Evolutionary conservation across 2,888 invertebrate species (phyloP).

Genomic region (Nemapogon koenigi): DNA sequence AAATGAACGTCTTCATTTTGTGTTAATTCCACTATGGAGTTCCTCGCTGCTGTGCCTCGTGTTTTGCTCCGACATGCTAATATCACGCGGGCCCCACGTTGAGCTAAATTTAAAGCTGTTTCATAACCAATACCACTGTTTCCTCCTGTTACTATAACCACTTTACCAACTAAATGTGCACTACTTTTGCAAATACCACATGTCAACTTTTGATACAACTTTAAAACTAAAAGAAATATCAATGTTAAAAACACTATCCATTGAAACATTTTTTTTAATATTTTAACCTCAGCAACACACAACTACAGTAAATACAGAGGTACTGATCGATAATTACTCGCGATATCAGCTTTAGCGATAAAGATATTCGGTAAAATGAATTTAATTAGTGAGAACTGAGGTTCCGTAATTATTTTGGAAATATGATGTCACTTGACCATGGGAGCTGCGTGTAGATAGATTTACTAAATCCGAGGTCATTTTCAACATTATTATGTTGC

Average conservation of each 20-base stretch:
- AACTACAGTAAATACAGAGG: no score
- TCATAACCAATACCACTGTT: conserved; percentile 61
- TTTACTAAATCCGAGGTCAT: no score
- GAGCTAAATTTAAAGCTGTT: conserved; percentile 56
- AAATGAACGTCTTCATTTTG: conserved; percentile 40
- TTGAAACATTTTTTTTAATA: conserved; percentile 15
- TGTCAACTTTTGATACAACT: conserved; percentile 47
- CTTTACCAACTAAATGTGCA: conserved; percentile 54
- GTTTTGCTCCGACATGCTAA: conserved; percentile 53
- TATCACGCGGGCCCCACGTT: conserved; percentile 55
- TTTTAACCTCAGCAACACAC: no score
- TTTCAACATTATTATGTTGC: no score
- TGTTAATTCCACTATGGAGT: conserved; percentile 39
- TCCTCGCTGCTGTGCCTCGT: conserved; percentile 38
- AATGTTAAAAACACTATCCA: conserved; percentile 21
- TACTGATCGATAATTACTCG: no score
- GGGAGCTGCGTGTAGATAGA: no score
- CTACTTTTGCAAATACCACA: conserved; percentile 44
- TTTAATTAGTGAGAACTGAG: no score
- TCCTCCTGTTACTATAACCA: conserved; percentile 50
- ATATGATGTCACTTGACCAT: no score
- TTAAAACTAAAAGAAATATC: conserved; percentile 27
- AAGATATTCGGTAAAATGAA: no score
- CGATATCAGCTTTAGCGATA: no score
- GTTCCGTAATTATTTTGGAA: no score